Evolutionary conservation across 2,797 vertebrate genomes (phyloP).

Genomic region (Chelon auratus): DNA sequence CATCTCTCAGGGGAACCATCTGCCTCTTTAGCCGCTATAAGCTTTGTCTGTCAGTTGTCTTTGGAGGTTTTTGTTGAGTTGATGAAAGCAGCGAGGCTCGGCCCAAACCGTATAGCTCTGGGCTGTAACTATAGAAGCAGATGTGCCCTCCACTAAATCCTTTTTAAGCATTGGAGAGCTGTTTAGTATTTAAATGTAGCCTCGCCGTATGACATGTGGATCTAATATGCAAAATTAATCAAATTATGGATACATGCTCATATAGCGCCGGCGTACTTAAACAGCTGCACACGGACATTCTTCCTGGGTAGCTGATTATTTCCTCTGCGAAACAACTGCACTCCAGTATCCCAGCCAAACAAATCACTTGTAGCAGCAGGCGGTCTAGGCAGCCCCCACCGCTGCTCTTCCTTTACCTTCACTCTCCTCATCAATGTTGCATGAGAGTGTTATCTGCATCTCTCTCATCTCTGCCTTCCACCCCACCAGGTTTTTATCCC

Average conservation of each 20-base stretch:
- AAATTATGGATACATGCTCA: constrained; percentile 31
- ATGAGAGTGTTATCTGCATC: constrained; percentile 76
- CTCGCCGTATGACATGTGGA: constrained; percentile 15
- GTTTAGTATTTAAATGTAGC: constrained; percentile 33
- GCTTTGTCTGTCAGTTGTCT: not conserved
- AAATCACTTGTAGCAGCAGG: constrained; percentile 58
- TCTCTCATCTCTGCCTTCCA: constrained; percentile 78
- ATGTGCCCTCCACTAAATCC: not conserved
- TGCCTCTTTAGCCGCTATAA: constrained; percentile 8
- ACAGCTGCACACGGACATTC: constrained; percentile 37
- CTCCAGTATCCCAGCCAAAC: constrained; percentile 33
- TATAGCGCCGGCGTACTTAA: constrained; percentile 20
- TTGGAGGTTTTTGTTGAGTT: not conserved
- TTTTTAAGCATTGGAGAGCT: constrained; percentile 18
- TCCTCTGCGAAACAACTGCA: constrained; percentile 48
- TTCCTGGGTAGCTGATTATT: constrained; percentile 25
- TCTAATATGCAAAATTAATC: constrained; percentile 16
- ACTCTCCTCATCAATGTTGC: constrained; percentile 73
- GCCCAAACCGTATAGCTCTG: too few species aligned
- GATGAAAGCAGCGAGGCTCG: not conserved
- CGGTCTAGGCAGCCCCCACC: constrained; percentile 44
- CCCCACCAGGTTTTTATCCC: constrained; percentile 65
- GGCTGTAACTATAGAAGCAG: not conserved
- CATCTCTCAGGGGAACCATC: not conserved
- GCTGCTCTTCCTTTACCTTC: constrained; percentile 57